These are phyloP conservation scores for Periphyllus acericola DNA, from an alignment of 2,888 invertebrate genomes.

Conservation along the genomic window DNA sequence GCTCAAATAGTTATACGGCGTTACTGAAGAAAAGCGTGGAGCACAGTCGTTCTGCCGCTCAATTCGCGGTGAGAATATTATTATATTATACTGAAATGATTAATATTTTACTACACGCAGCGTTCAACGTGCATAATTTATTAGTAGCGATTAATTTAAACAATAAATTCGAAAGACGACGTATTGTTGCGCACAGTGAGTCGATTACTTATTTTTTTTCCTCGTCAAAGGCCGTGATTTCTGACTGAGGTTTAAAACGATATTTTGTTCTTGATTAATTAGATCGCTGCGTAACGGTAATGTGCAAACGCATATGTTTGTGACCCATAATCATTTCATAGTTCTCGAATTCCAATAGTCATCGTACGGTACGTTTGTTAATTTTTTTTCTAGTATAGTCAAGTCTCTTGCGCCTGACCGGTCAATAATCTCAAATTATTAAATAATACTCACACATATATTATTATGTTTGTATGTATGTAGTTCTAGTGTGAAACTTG, in stretches of 20 bases:
- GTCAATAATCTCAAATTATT: neutral
- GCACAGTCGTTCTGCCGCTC: conserved; percentile 31
- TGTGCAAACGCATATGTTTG: neutral
- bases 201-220: conserved; percentile 6
- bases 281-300: conserved; percentile 7
- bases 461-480: too few relatives aligned
- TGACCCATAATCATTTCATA: neutral
- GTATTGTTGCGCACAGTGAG: neutral
- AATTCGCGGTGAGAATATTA: conserved; percentile 33
- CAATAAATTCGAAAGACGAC: neutral
- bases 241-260: neutral
- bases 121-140: neutral
- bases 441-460: too few relatives aligned
- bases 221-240: conserved; percentile 11
- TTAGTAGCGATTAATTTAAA: neutral
- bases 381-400: neutral
- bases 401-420: neutral
- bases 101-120: neutral
- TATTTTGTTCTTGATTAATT: conserved; percentile 29
- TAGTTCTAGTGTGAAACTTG: too few relatives aligned
- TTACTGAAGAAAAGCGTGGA: conserved; percentile 45
- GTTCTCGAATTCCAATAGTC: conserved; percentile 18
- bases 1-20: conserved; percentile 26
- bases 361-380: conserved; percentile 1
- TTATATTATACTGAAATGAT: neutral